Conservation (phyloP, 2,797 vertebrate genomes). For the Peromyscus nudipes region DNA sequence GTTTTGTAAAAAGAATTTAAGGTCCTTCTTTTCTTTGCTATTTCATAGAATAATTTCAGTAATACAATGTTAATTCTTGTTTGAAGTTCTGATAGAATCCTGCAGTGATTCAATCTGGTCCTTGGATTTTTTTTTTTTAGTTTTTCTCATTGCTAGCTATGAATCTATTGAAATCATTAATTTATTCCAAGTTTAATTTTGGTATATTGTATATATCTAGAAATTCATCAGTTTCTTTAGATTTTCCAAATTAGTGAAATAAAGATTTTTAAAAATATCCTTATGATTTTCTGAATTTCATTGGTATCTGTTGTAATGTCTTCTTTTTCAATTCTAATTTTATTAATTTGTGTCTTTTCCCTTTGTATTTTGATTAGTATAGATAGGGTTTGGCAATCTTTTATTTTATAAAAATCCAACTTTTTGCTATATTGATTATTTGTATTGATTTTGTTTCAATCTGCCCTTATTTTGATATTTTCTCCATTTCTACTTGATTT, state of each 20-base stretch:
- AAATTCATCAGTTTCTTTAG: neutral
- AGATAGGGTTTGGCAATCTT: neutral
- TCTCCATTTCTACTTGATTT: neutral
- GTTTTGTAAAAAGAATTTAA: neutral
- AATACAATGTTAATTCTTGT: neutral
- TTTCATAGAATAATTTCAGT: neutral
- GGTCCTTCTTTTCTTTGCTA: neutral
- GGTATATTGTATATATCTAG: neutral
- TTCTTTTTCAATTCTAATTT: neutral
- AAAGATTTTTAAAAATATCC: neutral
- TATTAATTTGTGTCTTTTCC: neutral
- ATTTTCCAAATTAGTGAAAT: neutral
- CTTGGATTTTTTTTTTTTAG: neutral
- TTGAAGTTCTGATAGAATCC: neutral
- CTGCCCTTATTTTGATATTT: neutral
- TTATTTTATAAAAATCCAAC: neutral
- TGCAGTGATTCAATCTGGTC: neutral
- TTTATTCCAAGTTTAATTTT: neutral
- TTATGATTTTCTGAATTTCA: neutral
- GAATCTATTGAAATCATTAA: neutral
- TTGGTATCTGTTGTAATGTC: neutral
- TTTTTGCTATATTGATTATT: neutral
- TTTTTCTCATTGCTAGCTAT: neutral
- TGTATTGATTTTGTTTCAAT: neutral
- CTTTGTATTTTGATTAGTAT: neutral